Evolutionary conservation across 1,140 invertebrate species (phyloP), one percentile per base, ranked within the genome.

Genomic region (Augochlora pura): DNA sequence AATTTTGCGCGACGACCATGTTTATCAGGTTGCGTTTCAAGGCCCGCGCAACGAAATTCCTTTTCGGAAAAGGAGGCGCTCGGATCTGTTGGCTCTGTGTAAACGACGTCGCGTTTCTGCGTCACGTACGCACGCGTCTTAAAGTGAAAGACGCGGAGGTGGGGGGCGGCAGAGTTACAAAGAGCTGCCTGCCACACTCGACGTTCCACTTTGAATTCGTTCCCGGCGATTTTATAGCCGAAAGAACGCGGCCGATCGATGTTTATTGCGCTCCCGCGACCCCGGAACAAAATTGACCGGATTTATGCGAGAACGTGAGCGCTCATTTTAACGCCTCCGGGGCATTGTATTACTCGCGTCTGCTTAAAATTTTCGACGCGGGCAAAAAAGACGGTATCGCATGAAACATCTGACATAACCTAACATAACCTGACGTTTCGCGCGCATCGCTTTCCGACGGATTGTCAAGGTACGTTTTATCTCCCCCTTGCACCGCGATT

Each of bases 81-180:
- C n/a, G n/a, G n/a, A n/a, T n/a, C n/a, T n/a, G 9, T 12, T 54
- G 62, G 18, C 2, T 0, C 32, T 39, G 18, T 42, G 63, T n/a
- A 38, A 63, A 70, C 74, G 67, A 70, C 77, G 54, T 65, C 75
- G 64, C 80, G 75, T 81, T 60, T 78, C 68, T 23, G 60, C 75
- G 70, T 81, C 77, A 69, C 80, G 76, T 78, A 69, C 65, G 77
- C 57, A 63, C 63, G 42, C 49, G 65, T 1, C 63, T 42, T 21
- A 64, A 42, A 64, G 38, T 32, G 14, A 21, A 42, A n/a, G n/a
- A n/a, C n/a, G n/a, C n/a, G n/a, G n/a, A n/a, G n/a, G n/a, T n/a
- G n/a, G 32, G 63, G 32, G 21, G 21, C 10, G 64, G 12, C 42
- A 46, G 12, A 66, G 64, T 66, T 46, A 66, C 64, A 66, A 79